Evolutionary conservation across 2,888 invertebrate genomes (phyloP).

Genomic region (Sthenelais limicola): DNA sequence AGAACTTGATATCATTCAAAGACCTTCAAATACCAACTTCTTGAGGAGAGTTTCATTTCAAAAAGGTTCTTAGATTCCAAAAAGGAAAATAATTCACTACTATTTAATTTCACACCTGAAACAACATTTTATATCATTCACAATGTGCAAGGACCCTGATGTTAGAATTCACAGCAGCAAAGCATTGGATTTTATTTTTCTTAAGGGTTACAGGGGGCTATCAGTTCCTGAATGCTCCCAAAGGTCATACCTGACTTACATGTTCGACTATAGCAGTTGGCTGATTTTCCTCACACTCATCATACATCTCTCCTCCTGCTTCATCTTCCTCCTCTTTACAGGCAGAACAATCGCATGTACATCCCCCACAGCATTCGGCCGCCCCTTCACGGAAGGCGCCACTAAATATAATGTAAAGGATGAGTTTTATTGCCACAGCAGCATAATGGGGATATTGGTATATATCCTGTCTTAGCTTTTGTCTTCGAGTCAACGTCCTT

Average conservation of each 20-base stretch:
- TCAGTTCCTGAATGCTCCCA: no score
- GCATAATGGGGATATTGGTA: slow-evolving; percentile 33
- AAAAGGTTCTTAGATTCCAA: no score
- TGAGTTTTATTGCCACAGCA: slow-evolving; percentile 24
- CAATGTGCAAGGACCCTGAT: no score
- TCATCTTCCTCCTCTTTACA: slow-evolving; percentile 31
- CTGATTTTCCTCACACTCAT: slow-evolving; percentile 17
- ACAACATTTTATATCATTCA: no score
- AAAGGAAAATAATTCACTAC: no score
- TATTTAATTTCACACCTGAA: no score
- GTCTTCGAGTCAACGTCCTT: slow-evolving; percentile 2
- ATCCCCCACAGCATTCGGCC: slow-evolving; percentile 27
- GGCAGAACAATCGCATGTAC: slow-evolving; percentile 26
- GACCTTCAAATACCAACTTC: no score
- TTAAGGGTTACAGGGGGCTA: no score
- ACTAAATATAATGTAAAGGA: slow-evolving; percentile 23
- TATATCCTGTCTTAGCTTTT: slow-evolving; percentile 16
- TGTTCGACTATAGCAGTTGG: slow-evolving; percentile 21
- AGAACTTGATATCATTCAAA: no score
- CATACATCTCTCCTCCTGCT: not conserved
- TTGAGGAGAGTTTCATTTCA: no score
- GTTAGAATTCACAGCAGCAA: no score
- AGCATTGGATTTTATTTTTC: no score
- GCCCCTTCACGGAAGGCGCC: slow-evolving; percentile 18
- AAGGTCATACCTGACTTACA: slow-evolving; percentile 29